Conservation (phyloP, 30 jellyfish, hydroid and myxozoan species). For the Pseudorhiza aurosa region DNA sequence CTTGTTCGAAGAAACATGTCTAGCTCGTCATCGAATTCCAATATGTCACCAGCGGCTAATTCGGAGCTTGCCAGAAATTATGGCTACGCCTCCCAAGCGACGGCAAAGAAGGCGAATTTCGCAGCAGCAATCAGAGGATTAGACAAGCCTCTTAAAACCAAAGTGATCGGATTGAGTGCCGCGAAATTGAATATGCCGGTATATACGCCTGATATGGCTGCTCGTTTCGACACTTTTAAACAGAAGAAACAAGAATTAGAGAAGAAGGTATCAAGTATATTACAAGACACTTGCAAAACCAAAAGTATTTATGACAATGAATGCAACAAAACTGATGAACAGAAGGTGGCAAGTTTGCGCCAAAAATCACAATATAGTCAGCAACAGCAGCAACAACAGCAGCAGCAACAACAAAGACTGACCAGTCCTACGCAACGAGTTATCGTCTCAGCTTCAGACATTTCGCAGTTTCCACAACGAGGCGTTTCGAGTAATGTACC, state of each 20-base stretch:
- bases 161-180: constrained; percentile 76
- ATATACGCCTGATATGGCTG: constrained; percentile 81
- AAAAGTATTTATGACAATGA: constrained; percentile 61
- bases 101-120: constrained; percentile 48
- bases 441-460: constrained; percentile 68
- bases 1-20: constrained; percentile 36
- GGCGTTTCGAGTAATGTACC: constrained; percentile 30
- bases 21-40: constrained; percentile 35
- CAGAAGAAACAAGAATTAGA: constrained; percentile 85
- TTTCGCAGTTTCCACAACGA: constrained; percentile 49
- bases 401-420: constrained; percentile 10
- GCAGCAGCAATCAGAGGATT: constrained; percentile 75
- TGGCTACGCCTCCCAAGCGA: constrained; percentile 1
- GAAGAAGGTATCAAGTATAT: constrained; percentile 81
- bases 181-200: constrained; percentile 51
- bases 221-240: constrained; percentile 78
- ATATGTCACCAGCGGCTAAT: constrained; percentile 27
- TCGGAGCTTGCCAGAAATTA: neutral
- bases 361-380: constrained; percentile 32
- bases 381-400: too few species aligned
- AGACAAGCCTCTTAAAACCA: constrained; percentile 70
- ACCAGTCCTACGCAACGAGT: constrained; percentile 58
- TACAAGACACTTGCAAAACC: constrained; percentile 74
- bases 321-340: constrained; percentile 57
- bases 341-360: constrained; percentile 74